Evolutionary conservation across 2,113 vertebrate species (phyloP), one percentile per base, ranked within the genome.

Genomic region (Solenodon paradoxus): DNA sequence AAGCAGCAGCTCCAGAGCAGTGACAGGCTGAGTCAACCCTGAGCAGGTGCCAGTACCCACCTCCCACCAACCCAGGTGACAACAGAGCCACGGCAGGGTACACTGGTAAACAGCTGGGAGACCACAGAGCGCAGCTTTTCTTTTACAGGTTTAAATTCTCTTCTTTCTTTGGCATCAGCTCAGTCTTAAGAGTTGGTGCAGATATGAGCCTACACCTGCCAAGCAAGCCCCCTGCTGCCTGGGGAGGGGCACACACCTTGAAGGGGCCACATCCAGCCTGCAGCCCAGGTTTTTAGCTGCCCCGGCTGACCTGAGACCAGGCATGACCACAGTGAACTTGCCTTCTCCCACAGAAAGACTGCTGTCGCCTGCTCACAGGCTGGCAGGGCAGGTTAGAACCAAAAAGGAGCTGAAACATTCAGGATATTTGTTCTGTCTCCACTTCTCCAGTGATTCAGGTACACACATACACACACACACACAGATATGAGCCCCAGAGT

Each of bases 91-190:
- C 0, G 0, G 24, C 17, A 22, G 15, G 59, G 26, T 17, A 2
- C 4, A 1, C 22, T 4, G 30, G 0, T 2, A n/a, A n/a, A n/a
- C n/a, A n/a, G n/a, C 9, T 0, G 0, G 42, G 4, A 75, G 20
- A 30, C 0, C 12, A 20, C 7, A 30, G 55, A 30, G 59, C 3
- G 28, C n/a, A 10, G 32, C 30, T 47, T 16, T 42, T 40, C 53
- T 90, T 81, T 57, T 8, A 75, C 40, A 68, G 35, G 5, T 2
- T 19, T n/a, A 13, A 38, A 35, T 22, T 40, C 35, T 7, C 15
- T 61, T 11, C 22, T 61, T 20, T 45, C 71, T 40, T 86, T 57
- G 30, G 22, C 38, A 35, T 57, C 40, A 13, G n/a, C 15, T 59
- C 45, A 32, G 9, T n/a, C 15, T 32, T 49, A n/a, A n/a, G n/a